Base-by-base conservation (phyloP, 1,140 invertebrate genomes). In the Drosophila navojoa region DNA sequence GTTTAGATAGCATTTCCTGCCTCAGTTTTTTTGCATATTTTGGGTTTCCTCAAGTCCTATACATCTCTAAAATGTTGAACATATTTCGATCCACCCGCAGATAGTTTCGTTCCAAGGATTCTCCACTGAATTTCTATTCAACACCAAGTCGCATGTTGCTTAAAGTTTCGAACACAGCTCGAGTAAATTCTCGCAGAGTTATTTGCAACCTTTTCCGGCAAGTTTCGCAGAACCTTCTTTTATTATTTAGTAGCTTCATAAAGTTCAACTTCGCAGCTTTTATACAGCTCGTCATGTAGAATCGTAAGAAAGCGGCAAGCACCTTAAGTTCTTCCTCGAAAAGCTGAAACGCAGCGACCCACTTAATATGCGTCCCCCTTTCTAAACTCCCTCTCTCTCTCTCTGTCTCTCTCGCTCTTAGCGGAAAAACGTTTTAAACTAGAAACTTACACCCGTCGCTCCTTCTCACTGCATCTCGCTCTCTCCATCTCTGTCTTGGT, bases 361-460 rank as follows among this genome's bases (percentile, higher is more conserved):
- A 49, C 47, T 49, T 25, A 49, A 49, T 49, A 49, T 49, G 47
- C 27, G 19, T 40, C 53, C 32, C 3, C n/a, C 38, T 11, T 11
- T 6, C 19, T 55, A 40, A 40, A 16, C 47, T 71, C 27, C 44
- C 32, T 66, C 45, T 52, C 53, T 11, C 42, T 7, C 42, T 45
- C 42, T 16, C 42, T 45, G 1, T 45, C n/a, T 15, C 0, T 9
- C 7, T 45, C 15, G 15, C n/a, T 32, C 10, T 16, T n/a, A 15
- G 25, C 11, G 9, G 7, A 29, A 32, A 71, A 76, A 76, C 71
- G 75, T 55, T 71, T 54, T 64, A 67, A 64, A 81, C 82, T 79
- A 71, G 72, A 77, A 77, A 77, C 84, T 58, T 59, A 61, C 79
- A 68, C 52, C 70, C 47, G 68, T 54, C 64, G 25, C 45, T 50